Base-by-base conservation (phyloP, 1,140 invertebrate species). In the Anastatus disparis region DNA sequence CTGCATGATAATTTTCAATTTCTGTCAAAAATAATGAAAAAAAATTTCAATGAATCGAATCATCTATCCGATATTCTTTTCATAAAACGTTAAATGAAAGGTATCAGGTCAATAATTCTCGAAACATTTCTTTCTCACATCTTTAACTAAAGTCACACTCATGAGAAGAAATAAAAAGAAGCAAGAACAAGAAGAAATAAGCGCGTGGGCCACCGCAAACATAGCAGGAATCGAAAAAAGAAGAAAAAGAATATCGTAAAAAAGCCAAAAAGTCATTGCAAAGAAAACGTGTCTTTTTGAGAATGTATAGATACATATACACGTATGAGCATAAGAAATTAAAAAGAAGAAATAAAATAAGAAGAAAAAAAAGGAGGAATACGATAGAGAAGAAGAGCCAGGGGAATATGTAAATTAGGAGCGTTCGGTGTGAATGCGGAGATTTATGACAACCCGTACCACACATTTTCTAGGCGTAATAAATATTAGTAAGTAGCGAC, bases 401-500 rank as follows among this genome's bases (percentile, higher is more conserved):
- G 35, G 58, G 44, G 81, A 78, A 83, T 83, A 83, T 83, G 82
- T 83, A 83, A 83, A 83, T 83, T 82, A 82, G 81, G 77, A 82
- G 79, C 78, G 77, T n/a, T n/a, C 63, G 77, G 80, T 81, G 81
- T 83, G 82, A 83, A 83, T 83, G 79, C 82, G 77, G 77, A 82
- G 82, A 83, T 83, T 83, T 83, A 83, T 81, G 77, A 77, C 56
- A 75, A 75, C 68, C 75, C 76, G 71, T 79, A 78, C n/a, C n/a
- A n/a, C 81, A 77, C 78, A 81, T 82, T 83, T n/a, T 82, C 79
- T 81, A 79, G 77, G 73, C 75, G 80, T 75, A 82, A 83, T 82
- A 83, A 83, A 83, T 83, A 83, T 83, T 79, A 82, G 81, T 82
- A 83, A 83, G 82, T 83, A 83, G 82, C 79, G 72, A 75, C 72